Conservation (phyloP, 2,113 vertebrate genomes). For the Suricata suricatta region DNA sequence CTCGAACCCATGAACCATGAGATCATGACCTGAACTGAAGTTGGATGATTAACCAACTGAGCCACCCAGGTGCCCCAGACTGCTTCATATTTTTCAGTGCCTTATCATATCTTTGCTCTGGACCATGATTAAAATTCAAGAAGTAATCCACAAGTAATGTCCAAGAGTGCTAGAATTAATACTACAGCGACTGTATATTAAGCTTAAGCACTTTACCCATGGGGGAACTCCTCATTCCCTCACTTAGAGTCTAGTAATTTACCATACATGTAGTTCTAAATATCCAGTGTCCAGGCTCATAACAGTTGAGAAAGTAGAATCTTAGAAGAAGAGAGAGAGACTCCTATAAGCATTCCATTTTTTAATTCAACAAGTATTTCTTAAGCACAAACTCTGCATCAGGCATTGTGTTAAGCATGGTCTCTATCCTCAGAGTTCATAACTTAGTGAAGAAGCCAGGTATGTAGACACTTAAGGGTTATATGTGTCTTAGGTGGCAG, state of each 20-base stretch:
- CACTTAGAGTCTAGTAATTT: background rate
- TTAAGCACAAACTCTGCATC: background rate
- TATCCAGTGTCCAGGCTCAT: background rate
- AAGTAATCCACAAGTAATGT: background rate
- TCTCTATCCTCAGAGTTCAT: background rate
- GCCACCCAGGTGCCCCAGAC: background rate
- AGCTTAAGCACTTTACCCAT: background rate
- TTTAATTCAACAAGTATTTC: conserved; percentile 30
- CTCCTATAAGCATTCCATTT: background rate
- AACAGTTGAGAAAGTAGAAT: conserved; percentile 19
- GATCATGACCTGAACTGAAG: too few relatives aligned
- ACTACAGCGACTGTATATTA: background rate
- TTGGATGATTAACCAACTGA: too few relatives aligned
- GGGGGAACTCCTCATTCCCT: background rate
- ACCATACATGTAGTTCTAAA: background rate
- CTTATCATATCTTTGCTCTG: background rate
- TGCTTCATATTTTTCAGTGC: conserved; percentile 30
- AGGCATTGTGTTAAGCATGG: background rate
- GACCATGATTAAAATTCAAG: conserved; percentile 32
- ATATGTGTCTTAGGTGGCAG: background rate
- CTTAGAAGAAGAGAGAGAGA: background rate
- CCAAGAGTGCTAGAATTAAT: conserved; percentile 15
- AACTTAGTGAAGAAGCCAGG: background rate
- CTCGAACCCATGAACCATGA: too few relatives aligned
- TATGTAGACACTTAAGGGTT: background rate